Conservation (phyloP, 2,797 vertebrate genomes). For the Enteromius treurensis region DNA sequence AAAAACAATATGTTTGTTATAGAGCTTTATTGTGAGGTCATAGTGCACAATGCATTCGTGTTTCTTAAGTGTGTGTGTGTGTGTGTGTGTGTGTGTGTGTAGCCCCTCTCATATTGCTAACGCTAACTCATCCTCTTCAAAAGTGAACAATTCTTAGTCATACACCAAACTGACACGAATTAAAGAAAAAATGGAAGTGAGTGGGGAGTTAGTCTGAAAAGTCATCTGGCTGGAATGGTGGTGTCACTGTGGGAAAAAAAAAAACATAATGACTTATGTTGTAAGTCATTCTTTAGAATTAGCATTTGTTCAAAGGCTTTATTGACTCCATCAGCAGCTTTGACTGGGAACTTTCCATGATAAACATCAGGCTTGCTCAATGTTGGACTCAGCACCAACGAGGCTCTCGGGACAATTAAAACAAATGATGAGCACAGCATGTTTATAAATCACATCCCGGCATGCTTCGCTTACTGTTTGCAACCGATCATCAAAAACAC, state of each 20-base stretch:
- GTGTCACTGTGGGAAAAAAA: neutral
- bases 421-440: constrained; percentile 52
- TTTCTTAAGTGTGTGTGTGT: neutral
- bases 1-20: neutral
- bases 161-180: constrained; percentile 17
- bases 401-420: constrained; percentile 66
- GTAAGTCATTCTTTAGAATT: neutral
- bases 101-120: neutral
- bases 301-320: neutral
- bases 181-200: constrained; percentile 21
- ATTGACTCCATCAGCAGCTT: neutral
- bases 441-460: constrained; percentile 37
- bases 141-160: constrained; percentile 45
- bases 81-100: neutral
- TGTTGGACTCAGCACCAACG: constrained; percentile 63
- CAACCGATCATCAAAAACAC: constrained; percentile 20
- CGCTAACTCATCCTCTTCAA: constrained; percentile 14
- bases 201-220: neutral
- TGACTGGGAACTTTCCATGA: constrained; percentile 49
- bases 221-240: constrained; percentile 32
- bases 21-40: neutral
- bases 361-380: constrained; percentile 34
- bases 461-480: constrained; percentile 4
- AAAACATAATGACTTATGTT: neutral
- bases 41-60: neutral